phyloP scores from a whole-genome alignment of 1,140 invertebrate species.

The Sitodiplosis mosellana region DNA sequence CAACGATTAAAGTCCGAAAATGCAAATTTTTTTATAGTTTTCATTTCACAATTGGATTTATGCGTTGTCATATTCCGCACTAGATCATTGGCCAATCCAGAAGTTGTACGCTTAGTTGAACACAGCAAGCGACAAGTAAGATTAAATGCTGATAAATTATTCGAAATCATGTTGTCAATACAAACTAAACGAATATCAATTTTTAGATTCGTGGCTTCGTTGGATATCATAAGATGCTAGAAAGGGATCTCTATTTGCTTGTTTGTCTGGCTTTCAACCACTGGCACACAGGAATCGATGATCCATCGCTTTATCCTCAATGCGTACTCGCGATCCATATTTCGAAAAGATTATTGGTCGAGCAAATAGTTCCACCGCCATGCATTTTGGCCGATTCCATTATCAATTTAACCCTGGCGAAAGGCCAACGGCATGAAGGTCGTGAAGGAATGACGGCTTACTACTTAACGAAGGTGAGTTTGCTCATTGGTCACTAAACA shows the following conservation, averaged over 20 bases:
- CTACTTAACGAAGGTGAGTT: conserved; percentile 71
- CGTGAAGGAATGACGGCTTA: conserved; percentile 93
- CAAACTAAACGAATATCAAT: too few species aligned
- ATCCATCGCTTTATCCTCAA: conserved; percentile 59
- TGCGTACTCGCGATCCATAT: conserved; percentile 85
- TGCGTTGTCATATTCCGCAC: conserved; percentile 85
- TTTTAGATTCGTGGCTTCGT: conserved; percentile 85
- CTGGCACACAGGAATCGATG: conserved; percentile 78
- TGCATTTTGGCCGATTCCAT: conserved; percentile 84
- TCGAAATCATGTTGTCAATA: too few species aligned
- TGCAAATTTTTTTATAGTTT: too few species aligned
- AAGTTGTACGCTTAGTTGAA: conserved; percentile 78
- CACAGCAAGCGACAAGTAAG: conserved; percentile 76
- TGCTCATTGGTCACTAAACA: too few species aligned
- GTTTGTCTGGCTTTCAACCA: conserved; percentile 92
- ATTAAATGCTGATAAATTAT: too few species aligned
- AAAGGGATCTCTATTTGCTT: conserved; percentile 82
- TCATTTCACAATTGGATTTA: conserved; percentile 79
- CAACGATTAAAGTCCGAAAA: too few species aligned
- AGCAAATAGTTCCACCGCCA: conserved; percentile 64
- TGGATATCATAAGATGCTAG: conserved; percentile 88
- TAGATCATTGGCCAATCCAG: conserved; percentile 50
- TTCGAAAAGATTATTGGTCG: conserved; percentile 74
- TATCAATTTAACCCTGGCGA: conserved; percentile 74
- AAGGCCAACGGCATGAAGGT: conserved; percentile 79